phyloP scores from a whole-genome alignment of 1,140 invertebrate species.

The Drosophila busckii region DNA sequence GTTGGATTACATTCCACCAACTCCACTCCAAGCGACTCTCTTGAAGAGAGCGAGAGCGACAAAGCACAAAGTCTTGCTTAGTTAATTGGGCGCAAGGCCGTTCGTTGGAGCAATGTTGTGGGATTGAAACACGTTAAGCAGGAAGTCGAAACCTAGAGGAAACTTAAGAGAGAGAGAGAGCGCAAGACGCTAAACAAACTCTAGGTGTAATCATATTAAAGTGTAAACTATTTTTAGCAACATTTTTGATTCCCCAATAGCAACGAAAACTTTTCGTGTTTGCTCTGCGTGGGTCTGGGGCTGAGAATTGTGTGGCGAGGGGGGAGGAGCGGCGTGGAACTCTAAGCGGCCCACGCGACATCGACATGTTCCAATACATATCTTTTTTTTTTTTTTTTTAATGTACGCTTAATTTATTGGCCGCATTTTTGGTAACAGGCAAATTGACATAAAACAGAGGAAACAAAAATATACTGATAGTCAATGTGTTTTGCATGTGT shows the following conservation, averaged over 20 bases:
- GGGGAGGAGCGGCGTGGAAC: not conserved
- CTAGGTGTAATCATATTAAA: no score
- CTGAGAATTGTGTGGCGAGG: not conserved
- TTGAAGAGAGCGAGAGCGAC: constrained; percentile 7
- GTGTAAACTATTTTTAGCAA: constrained; percentile 1
- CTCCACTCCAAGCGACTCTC: not conserved
- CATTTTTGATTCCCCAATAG: constrained; percentile 4
- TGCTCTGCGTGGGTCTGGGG: constrained; percentile 11
- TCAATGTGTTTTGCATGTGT: constrained; percentile 2
- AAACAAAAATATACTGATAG: constrained; percentile 34
- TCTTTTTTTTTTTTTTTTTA: no score
- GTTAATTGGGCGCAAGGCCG: constrained; percentile 48
- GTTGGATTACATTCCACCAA: constrained; percentile 32
- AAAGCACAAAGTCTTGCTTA: constrained; percentile 18
- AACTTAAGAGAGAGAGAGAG: constrained; percentile 6
- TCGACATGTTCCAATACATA: no score
- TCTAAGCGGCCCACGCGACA: constrained; percentile 26
- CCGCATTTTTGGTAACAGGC: constrained; percentile 26
- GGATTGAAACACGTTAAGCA: constrained; percentile 41
- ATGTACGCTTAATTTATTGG: constrained; percentile 34
- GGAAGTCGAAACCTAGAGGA: constrained; percentile 11
- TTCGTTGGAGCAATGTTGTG: constrained; percentile 40
- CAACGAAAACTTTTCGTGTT: constrained; percentile 16
- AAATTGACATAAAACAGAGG: constrained; percentile 42
- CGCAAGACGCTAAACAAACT: not conserved